phyloP scores from a whole-genome alignment of 2,888 invertebrate species.

The Macrosiphum euphorbiae region DNA sequence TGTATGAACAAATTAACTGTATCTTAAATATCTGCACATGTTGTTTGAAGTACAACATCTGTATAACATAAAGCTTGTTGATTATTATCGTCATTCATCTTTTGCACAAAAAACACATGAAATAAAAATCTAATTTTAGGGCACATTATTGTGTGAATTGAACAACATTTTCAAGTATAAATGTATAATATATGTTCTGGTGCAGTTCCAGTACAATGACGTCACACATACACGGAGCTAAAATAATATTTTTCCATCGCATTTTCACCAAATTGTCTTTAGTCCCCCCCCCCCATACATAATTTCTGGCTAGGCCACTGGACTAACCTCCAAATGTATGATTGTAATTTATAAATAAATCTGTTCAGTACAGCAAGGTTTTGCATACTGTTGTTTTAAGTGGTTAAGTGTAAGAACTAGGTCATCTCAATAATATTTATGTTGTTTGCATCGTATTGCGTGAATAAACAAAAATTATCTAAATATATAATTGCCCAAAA shows the following conservation, averaged over 20 bases:
- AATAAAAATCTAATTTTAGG: neutral
- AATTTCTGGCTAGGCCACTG: no score
- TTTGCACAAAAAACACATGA: neutral
- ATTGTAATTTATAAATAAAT: constrained; percentile 30
- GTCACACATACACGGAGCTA: neutral
- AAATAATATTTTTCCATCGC: neutral
- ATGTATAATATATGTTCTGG: neutral
- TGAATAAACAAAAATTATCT: constrained; percentile 42
- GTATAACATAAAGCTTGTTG: no score
- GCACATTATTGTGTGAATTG: neutral
- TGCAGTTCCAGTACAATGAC: neutral
- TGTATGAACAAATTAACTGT: neutral
- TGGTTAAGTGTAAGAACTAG: constrained; percentile 16
- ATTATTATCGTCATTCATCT: no score
- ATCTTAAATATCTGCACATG: neutral
- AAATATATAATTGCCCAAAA: constrained; percentile 48
- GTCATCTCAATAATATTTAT: constrained; percentile 54
- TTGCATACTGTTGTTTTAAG: constrained; percentile 35
- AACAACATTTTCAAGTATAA: neutral
- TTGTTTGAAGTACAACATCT: no score
- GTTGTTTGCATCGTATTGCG: constrained; percentile 3
- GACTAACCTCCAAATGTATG: neutral
- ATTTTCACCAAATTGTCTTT: neutral
- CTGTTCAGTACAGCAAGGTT: neutral
- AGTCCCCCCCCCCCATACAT: no score